A percentile compares a stretch with the other conserved stretches of the same genome.
Conservation (phyloP, 1,140 invertebrate species). For the Schlechtendalia chinensis region DNA sequence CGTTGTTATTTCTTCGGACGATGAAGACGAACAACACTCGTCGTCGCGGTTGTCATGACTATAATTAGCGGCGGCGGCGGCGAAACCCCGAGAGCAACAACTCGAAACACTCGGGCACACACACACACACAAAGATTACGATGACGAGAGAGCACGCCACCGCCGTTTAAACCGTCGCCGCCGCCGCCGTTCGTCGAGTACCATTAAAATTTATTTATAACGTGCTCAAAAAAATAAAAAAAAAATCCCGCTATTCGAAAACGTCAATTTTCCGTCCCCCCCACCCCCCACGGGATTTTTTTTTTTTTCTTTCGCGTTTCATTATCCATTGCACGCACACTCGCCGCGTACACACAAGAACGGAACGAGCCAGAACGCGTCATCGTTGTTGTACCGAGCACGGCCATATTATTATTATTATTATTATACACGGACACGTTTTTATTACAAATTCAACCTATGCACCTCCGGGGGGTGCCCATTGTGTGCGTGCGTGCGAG, state of each 20-base stretch:
- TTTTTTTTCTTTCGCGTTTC: neutral
- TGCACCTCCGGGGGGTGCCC: slow-evolving; percentile 44
- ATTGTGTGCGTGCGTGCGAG: slow-evolving; percentile 30
- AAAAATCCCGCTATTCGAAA: slow-evolving; percentile 5
- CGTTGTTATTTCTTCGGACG: neutral
- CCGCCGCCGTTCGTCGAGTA: neutral
- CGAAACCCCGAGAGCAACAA: slow-evolving; percentile 25
- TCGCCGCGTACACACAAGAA: too few species aligned
- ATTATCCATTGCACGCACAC: too few species aligned
- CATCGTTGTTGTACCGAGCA: too few species aligned
- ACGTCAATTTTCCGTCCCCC: slow-evolving; percentile 13
- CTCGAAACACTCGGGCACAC: slow-evolving; percentile 31
- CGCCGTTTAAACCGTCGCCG: neutral
- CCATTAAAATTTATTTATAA: slow-evolving; percentile 39
- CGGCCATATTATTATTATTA: too few species aligned
- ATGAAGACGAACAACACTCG: neutral
- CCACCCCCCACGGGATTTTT: neutral
- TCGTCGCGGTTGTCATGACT: slow-evolving; percentile 13
- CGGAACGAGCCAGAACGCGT: too few species aligned
- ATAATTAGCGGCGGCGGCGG: slow-evolving; percentile 38
- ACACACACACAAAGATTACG: slow-evolving; percentile 19
- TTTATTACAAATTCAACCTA: slow-evolving; percentile 49
- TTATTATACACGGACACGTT: slow-evolving; percentile 35
- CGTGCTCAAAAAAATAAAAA: neutral
- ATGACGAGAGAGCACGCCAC: slow-evolving; percentile 7